Conservation (phyloP, 2,113 vertebrate genomes). For the Siniperca chuatsi region DNA sequence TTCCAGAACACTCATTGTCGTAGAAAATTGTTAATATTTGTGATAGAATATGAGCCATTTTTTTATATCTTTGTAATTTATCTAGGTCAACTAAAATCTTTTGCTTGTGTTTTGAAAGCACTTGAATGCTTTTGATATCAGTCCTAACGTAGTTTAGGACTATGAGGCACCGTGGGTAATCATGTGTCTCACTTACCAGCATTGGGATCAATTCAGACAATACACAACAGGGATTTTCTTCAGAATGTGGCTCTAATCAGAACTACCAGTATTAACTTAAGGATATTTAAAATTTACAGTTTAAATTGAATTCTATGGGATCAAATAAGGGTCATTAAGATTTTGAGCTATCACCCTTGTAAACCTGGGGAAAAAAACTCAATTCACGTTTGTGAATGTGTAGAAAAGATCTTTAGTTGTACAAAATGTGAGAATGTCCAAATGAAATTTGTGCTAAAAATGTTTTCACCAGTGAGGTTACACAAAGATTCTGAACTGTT, state of each 20-base stretch:
- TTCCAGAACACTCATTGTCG: slow-evolving; percentile 8
- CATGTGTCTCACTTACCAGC: neutral
- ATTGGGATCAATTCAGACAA: slow-evolving; percentile 14
- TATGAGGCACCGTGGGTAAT: neutral
- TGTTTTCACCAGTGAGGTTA: neutral
- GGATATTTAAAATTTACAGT: neutral
- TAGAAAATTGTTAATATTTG: slow-evolving; percentile 46
- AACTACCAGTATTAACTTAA: neutral
- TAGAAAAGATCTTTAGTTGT: neutral
- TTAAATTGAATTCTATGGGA: neutral
- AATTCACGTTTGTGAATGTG: neutral
- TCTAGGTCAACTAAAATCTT: slow-evolving; percentile 31
- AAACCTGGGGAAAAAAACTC: neutral
- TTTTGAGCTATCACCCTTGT: neutral
- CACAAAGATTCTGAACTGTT: no score
- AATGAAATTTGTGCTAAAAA: neutral
- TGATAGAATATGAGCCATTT: slow-evolving; percentile 62
- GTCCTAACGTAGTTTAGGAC: slow-evolving; percentile 14
- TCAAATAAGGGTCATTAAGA: neutral
- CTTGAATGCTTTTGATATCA: slow-evolving; percentile 22
- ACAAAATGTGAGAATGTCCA: neutral
- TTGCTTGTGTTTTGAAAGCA: slow-evolving; percentile 26
- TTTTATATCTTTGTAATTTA: slow-evolving; percentile 67
- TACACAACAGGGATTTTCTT: neutral
- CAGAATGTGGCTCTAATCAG: neutral